A percentile compares a stretch with the other conserved stretches of the same genome.
Evolutionary conservation across 1,140 invertebrate genomes (phyloP).

Genomic region (Diachasma alloeum): DNA sequence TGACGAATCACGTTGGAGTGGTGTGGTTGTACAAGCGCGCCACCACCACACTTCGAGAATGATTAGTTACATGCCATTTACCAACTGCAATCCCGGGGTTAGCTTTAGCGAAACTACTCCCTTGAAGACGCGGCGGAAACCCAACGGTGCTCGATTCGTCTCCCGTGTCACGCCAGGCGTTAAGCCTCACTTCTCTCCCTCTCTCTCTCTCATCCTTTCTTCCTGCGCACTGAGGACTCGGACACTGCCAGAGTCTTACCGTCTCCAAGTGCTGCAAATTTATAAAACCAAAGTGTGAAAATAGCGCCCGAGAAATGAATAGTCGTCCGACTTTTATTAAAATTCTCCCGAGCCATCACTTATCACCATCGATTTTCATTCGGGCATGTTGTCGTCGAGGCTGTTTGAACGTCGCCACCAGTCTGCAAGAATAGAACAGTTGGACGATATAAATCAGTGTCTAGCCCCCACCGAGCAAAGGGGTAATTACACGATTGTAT

Average conservation of each 20-base stretch:
- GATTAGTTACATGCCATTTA: slow-evolving; percentile 32
- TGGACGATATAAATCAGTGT: slow-evolving; percentile 11
- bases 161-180: not conserved
- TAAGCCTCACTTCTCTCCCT: not conserved
- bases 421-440: not conserved
- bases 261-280: not conserved
- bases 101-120: not conserved
- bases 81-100: slow-evolving; percentile 28
- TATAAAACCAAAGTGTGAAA: too few species aligned
- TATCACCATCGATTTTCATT: not conserved
- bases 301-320: not conserved
- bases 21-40: not conserved
- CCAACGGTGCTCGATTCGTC: not conserved
- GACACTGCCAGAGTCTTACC: not conserved
- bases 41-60: slow-evolving; percentile 18
- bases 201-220: not conserved
- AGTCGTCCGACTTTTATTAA: not conserved
- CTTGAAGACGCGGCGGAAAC: not conserved
- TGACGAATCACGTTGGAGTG: slow-evolving; percentile 24
- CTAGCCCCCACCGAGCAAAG: not conserved
- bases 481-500: slow-evolving; percentile 16
- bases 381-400: not conserved
- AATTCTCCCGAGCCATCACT: not conserved
- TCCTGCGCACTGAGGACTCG: not conserved
- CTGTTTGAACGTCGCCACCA: not conserved